phyloP scores from a whole-genome alignment of 2,797 vertebrate genomes.

The Melanotaenia boesemani region DNA sequence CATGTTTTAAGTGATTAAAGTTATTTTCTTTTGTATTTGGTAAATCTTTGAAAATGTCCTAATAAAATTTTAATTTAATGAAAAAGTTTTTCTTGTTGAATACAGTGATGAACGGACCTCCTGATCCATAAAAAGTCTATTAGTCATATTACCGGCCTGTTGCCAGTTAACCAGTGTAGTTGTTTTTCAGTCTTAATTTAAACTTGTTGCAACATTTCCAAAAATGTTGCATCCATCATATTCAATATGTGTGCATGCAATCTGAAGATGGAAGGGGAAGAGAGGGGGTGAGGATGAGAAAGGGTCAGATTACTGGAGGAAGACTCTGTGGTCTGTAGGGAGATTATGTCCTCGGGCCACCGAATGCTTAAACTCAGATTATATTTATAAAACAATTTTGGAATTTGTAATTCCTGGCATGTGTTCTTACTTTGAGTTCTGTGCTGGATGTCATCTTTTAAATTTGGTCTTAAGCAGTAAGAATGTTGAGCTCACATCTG shows the following conservation, averaged over 20 bases:
- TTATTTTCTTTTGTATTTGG: too few species aligned
- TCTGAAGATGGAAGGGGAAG: conserved; percentile 27
- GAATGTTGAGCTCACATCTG: neutral
- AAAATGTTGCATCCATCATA: neutral
- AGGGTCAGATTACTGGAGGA: conserved; percentile 56
- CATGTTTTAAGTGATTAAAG: neutral
- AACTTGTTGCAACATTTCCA: too few species aligned
- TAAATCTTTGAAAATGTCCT: too few species aligned
- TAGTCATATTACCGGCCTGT: too few species aligned
- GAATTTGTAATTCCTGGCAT: conserved; percentile 46
- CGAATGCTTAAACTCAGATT: conserved; percentile 59
- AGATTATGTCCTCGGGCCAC: conserved; percentile 61
- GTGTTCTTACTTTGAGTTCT: conserved; percentile 30
- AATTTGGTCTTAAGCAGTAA: conserved; percentile 1
- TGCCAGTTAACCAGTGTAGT: too few species aligned
- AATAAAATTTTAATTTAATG: too few species aligned
- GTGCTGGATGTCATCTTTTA: conserved; percentile 16
- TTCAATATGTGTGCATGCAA: neutral
- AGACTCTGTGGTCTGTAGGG: conserved; percentile 50
- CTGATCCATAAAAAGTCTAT: too few species aligned
- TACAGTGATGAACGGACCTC: neutral
- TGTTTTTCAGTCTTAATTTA: too few species aligned
- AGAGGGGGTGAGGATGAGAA: conserved; percentile 22
- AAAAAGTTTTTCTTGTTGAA: too few species aligned
- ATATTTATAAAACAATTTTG: conserved; percentile 47